These are phyloP conservation scores for Callipepla californica DNA, from an alignment of 2,113 vertebrate species.

Conservation along the genomic window DNA sequence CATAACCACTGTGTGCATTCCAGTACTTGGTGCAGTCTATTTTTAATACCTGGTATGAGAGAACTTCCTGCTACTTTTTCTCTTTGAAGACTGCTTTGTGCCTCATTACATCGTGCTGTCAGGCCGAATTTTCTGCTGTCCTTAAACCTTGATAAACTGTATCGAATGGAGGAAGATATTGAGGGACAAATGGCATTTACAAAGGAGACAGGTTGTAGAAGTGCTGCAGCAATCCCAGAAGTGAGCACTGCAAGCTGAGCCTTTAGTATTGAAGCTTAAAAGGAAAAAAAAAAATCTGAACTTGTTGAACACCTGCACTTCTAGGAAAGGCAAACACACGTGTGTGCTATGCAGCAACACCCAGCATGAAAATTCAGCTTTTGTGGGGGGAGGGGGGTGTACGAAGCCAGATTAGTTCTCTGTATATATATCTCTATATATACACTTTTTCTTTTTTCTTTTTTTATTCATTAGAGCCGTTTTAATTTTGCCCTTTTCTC, in stretches of 20 bases:
- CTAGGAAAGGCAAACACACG: background rate
- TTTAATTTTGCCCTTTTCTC: background rate
- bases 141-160: background rate
- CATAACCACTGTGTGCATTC: slow-evolving; percentile 51
- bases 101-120: slow-evolving; percentile 15
- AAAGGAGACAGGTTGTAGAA: background rate
- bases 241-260: background rate
- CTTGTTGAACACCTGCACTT: background rate
- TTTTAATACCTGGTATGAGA: slow-evolving; percentile 64
- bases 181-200: background rate
- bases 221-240: background rate
- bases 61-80: slow-evolving; percentile 71
- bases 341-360: background rate
- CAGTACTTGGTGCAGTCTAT: slow-evolving; percentile 62
- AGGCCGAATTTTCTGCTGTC: slow-evolving; percentile 3
- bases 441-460: no score
- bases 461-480: background rate
- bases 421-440: no score
- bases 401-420: background rate
- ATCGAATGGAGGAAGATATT: background rate
- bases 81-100: slow-evolving; percentile 47
- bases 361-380: background rate
- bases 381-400: background rate
- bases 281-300: background rate
- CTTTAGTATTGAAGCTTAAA: background rate